Percentiles rank a stretch among this genome's conserved stretches.
These are phyloP conservation scores for Hedychridium roseum DNA, from an alignment of 2,888 invertebrate species.

Conservation along the genomic window DNA sequence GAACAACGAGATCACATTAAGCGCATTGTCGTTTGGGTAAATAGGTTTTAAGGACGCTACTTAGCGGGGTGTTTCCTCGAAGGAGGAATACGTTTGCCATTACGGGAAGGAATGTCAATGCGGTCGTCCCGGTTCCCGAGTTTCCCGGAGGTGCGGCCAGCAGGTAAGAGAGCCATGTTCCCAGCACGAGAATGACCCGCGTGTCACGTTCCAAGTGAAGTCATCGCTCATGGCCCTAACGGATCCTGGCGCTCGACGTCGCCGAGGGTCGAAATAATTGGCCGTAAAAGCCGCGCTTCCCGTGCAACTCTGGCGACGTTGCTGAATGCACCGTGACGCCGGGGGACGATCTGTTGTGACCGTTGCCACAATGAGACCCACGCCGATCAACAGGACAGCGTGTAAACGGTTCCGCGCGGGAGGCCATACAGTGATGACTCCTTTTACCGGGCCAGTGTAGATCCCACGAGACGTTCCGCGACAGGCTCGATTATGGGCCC, in stretches of 20 bases:
- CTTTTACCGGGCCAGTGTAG: slow-evolving; percentile 19
- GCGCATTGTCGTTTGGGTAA: too few species aligned
- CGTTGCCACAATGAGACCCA: slow-evolving; percentile 50
- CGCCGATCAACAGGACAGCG: slow-evolving; percentile 29
- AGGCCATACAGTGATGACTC: slow-evolving; percentile 35
- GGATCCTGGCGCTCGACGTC: slow-evolving; percentile 13
- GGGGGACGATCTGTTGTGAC: slow-evolving; percentile 53
- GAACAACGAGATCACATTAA: too few species aligned
- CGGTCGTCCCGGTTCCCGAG: too few species aligned
- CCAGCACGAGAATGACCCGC: slow-evolving; percentile 27
- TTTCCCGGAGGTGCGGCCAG: too few species aligned
- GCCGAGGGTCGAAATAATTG: slow-evolving; percentile 46
- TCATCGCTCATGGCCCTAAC: slow-evolving; percentile 16
- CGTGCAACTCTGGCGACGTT: slow-evolving; percentile 31
- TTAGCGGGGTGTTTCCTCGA: too few species aligned
- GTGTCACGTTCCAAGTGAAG: background rate
- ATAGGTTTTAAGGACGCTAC: too few species aligned
- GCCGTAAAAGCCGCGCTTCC: slow-evolving; percentile 46
- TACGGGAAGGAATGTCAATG: too few species aligned
- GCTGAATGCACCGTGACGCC: slow-evolving; percentile 42
- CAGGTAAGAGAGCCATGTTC: slow-evolving; percentile 9
- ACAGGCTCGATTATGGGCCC: slow-evolving; percentile 2
- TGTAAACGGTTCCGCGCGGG: slow-evolving; percentile 37
- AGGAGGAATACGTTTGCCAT: too few species aligned
- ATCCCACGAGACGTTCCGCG: background rate